Base-by-base conservation (phyloP, 2,797 vertebrate genomes). In the Podargus strigoides region DNA sequence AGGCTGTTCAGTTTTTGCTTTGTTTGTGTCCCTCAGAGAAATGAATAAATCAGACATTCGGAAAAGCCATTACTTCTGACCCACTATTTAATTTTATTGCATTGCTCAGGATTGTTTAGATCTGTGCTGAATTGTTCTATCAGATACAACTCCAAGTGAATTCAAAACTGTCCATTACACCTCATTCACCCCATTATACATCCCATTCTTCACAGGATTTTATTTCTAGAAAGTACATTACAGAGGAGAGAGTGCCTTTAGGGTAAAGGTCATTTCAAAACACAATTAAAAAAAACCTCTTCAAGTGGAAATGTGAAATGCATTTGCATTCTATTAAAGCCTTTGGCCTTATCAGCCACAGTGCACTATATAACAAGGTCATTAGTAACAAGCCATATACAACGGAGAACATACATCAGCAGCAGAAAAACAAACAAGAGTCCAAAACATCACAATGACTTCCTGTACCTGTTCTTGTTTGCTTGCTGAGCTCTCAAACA, bases 381-480 rank as follows among this genome's bases (percentile, higher is more conserved):
- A 97, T 97, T 97, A 97, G 96, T 95, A 97, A 96, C 85, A 95
- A 94, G 89, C 66, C 83, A 94, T 79, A 93, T 89, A 96, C 97
- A 97, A 96, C 96, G 92, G 94, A 95, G 94, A 96, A 85, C 87
- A 92, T 91, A 97, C 96, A 97, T 97, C 92, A 97, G 53, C 94
- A 95, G 66, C 5, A 85, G 92, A 90, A 97, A 97, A 98, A 96
- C 97, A 98, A 98, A 98, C 96, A 97, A 55, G 53, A 95, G 88
- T 84, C 94, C 95, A 96, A 97, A 97, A 97, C 96, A 97, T 87
- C 96, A 97, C 97, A 96, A 97, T 97, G 96, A 98, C 97, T 98
- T 98, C 97, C 98, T 97, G 95, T 98, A 98, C 97, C 98, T 97
- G 96, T 94, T 97, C 97, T 96, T 98, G 97, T 98, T 98, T 98